phyloP scores from a whole-genome alignment of 2,113 vertebrate species.

The Paratilapia polleni region DNA sequence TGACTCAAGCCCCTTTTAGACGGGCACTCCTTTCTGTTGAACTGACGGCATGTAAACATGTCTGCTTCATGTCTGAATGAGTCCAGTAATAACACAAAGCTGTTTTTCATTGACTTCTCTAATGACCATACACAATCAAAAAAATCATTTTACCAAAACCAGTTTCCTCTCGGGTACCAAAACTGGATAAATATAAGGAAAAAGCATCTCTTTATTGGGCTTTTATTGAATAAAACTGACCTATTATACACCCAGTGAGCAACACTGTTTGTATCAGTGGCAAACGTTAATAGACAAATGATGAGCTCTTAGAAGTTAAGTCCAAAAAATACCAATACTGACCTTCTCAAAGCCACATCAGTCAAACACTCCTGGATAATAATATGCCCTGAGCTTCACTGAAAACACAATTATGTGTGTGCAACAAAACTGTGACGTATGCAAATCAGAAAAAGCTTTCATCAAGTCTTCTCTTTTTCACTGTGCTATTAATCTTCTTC shows the following conservation, averaged over 20 bases:
- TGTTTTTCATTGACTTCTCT: too few relatives aligned
- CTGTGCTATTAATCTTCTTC: conserved; percentile 2
- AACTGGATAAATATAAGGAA: not conserved
- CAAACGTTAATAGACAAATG: not conserved
- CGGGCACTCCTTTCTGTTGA: too few relatives aligned
- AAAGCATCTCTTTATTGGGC: not conserved
- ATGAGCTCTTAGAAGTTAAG: conserved; percentile 6
- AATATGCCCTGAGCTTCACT: not conserved
- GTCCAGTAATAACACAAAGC: not conserved
- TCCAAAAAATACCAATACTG: not conserved
- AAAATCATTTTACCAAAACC: not conserved
- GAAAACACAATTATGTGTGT: not conserved
- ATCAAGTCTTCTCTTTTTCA: not conserved
- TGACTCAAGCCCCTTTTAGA: too few relatives aligned
- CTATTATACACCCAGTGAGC: not conserved
- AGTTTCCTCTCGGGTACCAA: not conserved
- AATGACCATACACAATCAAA: not conserved
- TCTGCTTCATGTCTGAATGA: not conserved
- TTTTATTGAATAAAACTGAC: not conserved
- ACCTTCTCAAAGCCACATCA: not conserved
- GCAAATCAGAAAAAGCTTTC: not conserved
- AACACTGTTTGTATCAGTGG: not conserved
- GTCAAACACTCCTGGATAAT: not conserved
- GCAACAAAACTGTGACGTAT: not conserved
- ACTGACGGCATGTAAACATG: not conserved